Evolutionary conservation across 92 coral and sea anemone genomes (phyloP), one percentile per base, ranked within the genome.

Genomic region (Porites divaricata): DNA sequence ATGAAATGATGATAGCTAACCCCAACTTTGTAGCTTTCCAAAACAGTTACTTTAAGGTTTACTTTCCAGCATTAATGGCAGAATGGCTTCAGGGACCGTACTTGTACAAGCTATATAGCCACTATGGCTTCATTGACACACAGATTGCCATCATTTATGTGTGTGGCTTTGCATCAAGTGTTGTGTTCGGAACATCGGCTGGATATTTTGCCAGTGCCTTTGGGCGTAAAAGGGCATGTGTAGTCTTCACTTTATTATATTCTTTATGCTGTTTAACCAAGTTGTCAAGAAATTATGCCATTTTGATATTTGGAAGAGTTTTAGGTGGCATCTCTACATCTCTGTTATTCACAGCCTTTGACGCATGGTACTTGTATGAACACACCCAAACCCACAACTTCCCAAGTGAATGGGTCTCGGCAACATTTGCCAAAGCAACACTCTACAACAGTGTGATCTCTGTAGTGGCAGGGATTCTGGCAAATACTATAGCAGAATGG

Each of bases 81-180:
- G 99, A 96, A 67, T 96, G 99, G 99, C 95, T 96, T 2, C 99
- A 96, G 78, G 96, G 97, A 16, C 99, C 99, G 0, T 96, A 96
- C 83, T 72, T 96, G 0, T 96, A 96, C 66, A 92, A 95, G 65
- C 88, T 96, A 8, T 96, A 96, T 85, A 95, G 98, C 61, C 98
- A 96, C 70, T 96, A 96, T 21, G 99, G 98, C 48, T 96, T 92
- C 80, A 96, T 96, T 22, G 99, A 96, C 71, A 96, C 99, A 1
- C 99, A 96, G 79, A 96, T 96, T 71, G 99, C 99, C 0, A 78
- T 95, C 10, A 96, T 96, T 12, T 96, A 96, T 83, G 95, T 95
- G 25, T 96, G 98, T 35, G 99, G 99, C 54, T 96, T 96, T 86
- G 95, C 98, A 0, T 96, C 99, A 51, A 96, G 99, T 53, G 93